Evolutionary conservation across 35 echinoderm and acorn worm genomes (phyloP).

Genomic region (Apostichopus californicus): DNA sequence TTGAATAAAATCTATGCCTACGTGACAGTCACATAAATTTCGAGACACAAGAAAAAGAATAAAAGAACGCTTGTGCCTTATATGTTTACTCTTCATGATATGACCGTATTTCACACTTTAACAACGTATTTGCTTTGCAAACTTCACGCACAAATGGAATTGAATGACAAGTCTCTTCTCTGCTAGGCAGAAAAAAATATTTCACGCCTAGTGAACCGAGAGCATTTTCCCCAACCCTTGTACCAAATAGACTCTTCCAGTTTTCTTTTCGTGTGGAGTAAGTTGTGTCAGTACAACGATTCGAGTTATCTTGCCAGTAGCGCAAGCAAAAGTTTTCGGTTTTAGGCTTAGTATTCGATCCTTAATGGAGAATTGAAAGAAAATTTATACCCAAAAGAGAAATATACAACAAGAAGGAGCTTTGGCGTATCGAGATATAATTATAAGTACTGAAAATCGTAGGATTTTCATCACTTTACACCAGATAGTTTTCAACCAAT

Average conservation of each 20-base stretch:
- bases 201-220: neutral
- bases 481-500: neutral
- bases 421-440: neutral
- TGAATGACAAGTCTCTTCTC: neutral
- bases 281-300: neutral
- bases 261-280: neutral
- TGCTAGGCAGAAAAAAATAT: neutral
- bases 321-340: neutral
- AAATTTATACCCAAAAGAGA: neutral
- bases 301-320: neutral
- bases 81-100: neutral
- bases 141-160: conserved; percentile 7
- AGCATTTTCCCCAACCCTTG: neutral
- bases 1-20: neutral
- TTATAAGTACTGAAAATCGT: neutral
- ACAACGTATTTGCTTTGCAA: neutral
- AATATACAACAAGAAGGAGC: neutral
- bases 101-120: neutral
- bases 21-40: neutral
- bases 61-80: neutral
- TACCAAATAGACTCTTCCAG: conserved; percentile 8
- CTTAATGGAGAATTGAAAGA: neutral
- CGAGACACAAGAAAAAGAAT: neutral
- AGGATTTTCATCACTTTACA: neutral
- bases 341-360: neutral